These are phyloP conservation scores for Syndactyla subalaris DNA, from an alignment of 2,797 vertebrate genomes.

Conservation along the genomic window DNA sequence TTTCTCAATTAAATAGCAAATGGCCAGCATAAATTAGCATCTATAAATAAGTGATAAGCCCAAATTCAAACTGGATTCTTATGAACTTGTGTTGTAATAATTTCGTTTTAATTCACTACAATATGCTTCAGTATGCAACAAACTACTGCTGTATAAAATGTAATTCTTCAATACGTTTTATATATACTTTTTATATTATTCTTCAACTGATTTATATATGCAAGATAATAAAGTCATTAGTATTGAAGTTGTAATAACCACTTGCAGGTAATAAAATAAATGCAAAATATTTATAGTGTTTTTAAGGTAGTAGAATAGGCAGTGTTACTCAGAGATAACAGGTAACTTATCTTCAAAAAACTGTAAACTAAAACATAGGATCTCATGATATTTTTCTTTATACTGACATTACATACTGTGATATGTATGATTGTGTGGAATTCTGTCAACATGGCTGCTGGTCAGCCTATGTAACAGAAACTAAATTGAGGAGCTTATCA, in stretches of 20 bases:
- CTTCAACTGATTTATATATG: neutral
- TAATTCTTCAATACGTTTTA: neutral
- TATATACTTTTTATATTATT: neutral
- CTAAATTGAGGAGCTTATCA: neutral
- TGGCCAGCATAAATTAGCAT: neutral
- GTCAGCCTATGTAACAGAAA: neutral
- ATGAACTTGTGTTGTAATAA: neutral
- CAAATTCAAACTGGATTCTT: neutral
- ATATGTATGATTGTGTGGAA: neutral
- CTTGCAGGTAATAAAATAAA: neutral
- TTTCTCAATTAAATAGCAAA: neutral
- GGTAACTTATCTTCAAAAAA: neutral
- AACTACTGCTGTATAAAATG: neutral
- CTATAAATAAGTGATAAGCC: neutral
- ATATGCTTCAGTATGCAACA: neutral
- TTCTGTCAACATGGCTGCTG: neutral
- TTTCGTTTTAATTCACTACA: neutral
- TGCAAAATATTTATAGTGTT: neutral
- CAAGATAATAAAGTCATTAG: neutral
- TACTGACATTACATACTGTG: neutral
- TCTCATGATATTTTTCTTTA: neutral
- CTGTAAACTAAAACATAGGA: neutral
- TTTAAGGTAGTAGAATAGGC: neutral
- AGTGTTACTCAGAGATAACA: neutral
- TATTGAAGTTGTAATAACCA: neutral